phyloP scores from a whole-genome alignment of 2,888 invertebrate genomes.

The Stenotaenia linearis region DNA sequence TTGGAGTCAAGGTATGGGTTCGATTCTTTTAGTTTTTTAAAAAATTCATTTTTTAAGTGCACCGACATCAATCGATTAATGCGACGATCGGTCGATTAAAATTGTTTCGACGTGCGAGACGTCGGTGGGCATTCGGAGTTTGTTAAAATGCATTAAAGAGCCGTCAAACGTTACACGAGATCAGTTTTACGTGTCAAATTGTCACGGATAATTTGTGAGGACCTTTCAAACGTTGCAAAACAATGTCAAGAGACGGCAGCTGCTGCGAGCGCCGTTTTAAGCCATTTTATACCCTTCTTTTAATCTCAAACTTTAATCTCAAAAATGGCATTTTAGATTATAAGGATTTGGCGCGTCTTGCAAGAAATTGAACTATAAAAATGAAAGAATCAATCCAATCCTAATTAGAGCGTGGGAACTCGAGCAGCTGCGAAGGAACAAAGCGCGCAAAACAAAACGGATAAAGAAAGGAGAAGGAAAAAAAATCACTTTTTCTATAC shows the following conservation, averaged over 20 bases:
- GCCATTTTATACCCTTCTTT: background rate
- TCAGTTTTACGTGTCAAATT: background rate
- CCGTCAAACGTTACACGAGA: background rate
- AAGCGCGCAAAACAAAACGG: conserved; percentile 3
- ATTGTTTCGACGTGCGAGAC: background rate
- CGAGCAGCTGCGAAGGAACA: conserved; percentile 8
- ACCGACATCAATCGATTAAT: no score
- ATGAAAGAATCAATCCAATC: conserved; percentile 17
- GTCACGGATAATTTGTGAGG: background rate
- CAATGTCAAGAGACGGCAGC: background rate
- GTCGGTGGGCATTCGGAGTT: background rate
- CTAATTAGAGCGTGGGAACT: conserved; percentile 16
- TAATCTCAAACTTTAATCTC: background rate
- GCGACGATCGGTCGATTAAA: no score
- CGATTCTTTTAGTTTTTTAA: background rate
- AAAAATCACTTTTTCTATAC: background rate
- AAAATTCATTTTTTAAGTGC: background rate
- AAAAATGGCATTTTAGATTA: background rate
- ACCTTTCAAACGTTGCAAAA: background rate
- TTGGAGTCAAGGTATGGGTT: conserved; percentile 15
- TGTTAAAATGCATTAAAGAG: background rate
- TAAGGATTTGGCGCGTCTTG: background rate
- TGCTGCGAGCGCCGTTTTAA: background rate
- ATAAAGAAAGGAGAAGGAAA: background rate
- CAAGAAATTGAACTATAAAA: conserved; percentile 16